These are phyloP conservation scores for Petrolisthes cinctipes DNA, from an alignment of 2,888 invertebrate species.

Conservation along the genomic window DNA sequence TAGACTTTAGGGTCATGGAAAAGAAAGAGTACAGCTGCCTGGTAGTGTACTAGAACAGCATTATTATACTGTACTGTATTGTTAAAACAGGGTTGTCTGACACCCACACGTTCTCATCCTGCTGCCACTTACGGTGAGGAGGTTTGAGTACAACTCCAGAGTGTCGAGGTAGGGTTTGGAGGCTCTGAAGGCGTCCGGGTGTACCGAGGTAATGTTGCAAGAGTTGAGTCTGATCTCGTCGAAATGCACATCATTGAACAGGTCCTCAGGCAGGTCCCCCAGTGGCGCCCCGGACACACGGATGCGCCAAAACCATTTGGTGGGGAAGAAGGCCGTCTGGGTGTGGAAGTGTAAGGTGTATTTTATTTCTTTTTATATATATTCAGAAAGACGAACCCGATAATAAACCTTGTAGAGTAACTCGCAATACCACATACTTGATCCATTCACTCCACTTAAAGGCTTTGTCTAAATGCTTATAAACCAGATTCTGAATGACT, in stretches of 20 bases:
- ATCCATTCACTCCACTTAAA: too few species aligned
- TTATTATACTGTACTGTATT: too few species aligned
- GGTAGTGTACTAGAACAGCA: too few species aligned
- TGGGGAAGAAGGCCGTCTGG: constrained; percentile 38
- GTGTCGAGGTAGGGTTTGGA: constrained; percentile 42
- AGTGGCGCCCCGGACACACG: constrained; percentile 26
- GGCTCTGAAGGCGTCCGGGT: constrained; percentile 33
- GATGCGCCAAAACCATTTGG: constrained; percentile 39
- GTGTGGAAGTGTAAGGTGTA: background rate
- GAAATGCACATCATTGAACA: constrained; percentile 38
- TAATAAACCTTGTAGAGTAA: background rate
- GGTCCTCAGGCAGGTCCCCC: constrained; percentile 31
- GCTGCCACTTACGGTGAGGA: constrained; percentile 9
- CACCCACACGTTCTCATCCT: background rate
- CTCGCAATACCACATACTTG: too few species aligned
- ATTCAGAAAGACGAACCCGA: too few species aligned
- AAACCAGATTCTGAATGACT: too few species aligned
- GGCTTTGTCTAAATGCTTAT: too few species aligned
- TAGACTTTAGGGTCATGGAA: too few species aligned
- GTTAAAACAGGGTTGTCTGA: too few species aligned
- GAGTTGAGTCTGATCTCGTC: constrained; percentile 32
- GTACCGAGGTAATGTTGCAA: constrained; percentile 40
- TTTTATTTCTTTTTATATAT: too few species aligned
- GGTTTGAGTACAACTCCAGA: constrained; percentile 34
- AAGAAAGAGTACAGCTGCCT: too few species aligned